Conservation (phyloP, 2,113 vertebrate genomes). For the Capricornis sumatraensis region DNA sequence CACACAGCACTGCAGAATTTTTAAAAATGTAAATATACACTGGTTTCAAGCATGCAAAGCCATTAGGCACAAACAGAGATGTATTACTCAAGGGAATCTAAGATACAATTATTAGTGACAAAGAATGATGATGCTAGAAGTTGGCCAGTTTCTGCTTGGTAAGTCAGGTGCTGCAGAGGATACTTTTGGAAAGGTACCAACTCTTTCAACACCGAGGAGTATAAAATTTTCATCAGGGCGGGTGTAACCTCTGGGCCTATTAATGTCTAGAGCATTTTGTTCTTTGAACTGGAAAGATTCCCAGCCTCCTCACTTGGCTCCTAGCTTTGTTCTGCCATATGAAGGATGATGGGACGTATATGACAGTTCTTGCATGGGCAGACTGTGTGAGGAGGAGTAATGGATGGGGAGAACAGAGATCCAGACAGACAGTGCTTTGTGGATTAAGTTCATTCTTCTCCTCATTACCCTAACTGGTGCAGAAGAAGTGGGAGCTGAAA, state of each 20-base stretch:
- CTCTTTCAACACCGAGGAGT: not conserved
- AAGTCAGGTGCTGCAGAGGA: not conserved
- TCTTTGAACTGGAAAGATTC: constrained; percentile 27
- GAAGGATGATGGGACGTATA: not conserved
- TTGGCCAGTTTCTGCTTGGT: not conserved
- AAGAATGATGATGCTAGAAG: not conserved
- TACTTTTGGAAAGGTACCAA: not conserved
- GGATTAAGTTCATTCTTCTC: not conserved
- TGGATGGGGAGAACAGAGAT: not conserved
- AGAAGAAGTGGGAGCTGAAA: not conserved
- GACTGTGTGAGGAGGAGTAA: not conserved
- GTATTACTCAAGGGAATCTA: not conserved
- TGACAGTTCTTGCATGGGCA: not conserved
- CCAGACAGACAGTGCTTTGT: not conserved
- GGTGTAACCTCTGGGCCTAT: not conserved
- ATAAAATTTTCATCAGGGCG: not conserved
- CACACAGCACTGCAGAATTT: not conserved
- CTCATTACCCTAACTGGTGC: not conserved
- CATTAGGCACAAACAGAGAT: not conserved
- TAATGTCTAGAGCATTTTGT: not conserved
- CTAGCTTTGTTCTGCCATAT: constrained; percentile 7
- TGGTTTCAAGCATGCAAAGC: not conserved
- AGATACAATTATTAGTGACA: not conserved
- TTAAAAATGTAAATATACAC: not conserved
- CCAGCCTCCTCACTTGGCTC: not conserved